phyloP scores from a whole-genome alignment of 1,140 invertebrate species.

The Anastrepha ludens region DNA sequence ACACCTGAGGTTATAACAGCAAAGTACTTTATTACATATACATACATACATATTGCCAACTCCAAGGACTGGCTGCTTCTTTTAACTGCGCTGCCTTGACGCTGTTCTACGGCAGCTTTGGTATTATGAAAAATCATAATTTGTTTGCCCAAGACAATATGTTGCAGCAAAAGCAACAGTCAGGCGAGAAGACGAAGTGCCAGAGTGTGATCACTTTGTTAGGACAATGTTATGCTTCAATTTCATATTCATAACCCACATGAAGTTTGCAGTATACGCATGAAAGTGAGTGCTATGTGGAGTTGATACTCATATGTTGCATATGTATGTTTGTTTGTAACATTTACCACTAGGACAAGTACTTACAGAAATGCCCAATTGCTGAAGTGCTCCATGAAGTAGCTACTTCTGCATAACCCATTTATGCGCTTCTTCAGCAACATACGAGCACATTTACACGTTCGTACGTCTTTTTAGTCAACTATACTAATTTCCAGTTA shows the following conservation, averaged over 20 bases:
- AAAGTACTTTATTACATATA: no score
- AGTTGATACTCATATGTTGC: no score
- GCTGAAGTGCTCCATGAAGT: neutral
- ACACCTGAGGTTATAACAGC: no score
- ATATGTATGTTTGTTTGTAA: no score
- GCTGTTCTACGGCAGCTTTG: no score
- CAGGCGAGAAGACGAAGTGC: neutral
- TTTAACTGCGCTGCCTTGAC: no score
- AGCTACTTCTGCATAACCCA: neutral
- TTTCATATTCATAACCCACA: conserved; percentile 10
- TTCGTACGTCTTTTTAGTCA: neutral
- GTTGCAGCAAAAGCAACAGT: neutral
- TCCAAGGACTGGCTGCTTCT: no score
- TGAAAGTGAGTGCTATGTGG: neutral
- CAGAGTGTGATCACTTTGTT: neutral
- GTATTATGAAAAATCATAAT: neutral
- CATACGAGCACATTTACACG: neutral
- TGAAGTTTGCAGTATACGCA: neutral
- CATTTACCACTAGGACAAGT: no score
- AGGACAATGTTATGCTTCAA: neutral
- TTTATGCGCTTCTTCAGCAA: neutral
- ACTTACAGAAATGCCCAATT: neutral
- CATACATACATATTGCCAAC: no score
- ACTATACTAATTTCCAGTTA: neutral
- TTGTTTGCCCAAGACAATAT: neutral